A percentile compares a stretch with the other conserved stretches of the same genome.
Conservation (phyloP, 2,113 vertebrate species). For the Nanger granti region DNA sequence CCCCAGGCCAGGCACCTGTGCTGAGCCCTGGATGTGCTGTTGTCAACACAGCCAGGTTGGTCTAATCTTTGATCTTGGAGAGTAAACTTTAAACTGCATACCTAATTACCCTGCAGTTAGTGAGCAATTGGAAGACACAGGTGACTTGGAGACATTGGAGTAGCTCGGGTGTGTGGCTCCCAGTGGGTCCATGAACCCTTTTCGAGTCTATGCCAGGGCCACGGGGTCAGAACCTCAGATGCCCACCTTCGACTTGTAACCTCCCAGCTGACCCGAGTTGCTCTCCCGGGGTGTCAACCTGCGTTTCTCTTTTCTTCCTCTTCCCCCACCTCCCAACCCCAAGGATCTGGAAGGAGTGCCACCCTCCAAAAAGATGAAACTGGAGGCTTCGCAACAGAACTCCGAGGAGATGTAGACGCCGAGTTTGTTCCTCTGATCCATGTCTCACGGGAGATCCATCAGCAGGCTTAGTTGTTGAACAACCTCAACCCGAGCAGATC, state of each 20-base stretch:
- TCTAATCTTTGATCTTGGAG: neutral
- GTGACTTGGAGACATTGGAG: neutral
- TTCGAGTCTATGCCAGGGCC: accelerated
- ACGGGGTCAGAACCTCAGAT: neutral
- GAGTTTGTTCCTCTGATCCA: constrained; percentile 63
- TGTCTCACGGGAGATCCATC: constrained; percentile 78
- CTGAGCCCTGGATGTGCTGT: accelerated
- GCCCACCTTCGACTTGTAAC: accelerated
- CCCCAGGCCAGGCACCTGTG: neutral
- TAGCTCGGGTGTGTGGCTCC: neutral
- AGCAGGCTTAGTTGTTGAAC: constrained; percentile 78
- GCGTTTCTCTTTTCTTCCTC: constrained; percentile 39
- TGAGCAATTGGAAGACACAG: neutral
- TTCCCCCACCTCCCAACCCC: neutral
- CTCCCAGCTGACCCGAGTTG: accelerated
- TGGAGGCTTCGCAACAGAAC: constrained; percentile 80
- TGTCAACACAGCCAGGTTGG: accelerated
- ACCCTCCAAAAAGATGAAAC: constrained; percentile 94
- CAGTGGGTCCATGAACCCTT: accelerated
- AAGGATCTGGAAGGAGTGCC: constrained; percentile 93
- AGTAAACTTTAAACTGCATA: neutral
- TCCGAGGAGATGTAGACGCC: constrained; percentile 89
- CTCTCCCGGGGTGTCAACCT: neutral
- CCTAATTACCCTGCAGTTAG: no score
- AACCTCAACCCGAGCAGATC: constrained; percentile 72